Conservation (phyloP, 2,888 invertebrate species). For the Agrilus biguttatus region DNA sequence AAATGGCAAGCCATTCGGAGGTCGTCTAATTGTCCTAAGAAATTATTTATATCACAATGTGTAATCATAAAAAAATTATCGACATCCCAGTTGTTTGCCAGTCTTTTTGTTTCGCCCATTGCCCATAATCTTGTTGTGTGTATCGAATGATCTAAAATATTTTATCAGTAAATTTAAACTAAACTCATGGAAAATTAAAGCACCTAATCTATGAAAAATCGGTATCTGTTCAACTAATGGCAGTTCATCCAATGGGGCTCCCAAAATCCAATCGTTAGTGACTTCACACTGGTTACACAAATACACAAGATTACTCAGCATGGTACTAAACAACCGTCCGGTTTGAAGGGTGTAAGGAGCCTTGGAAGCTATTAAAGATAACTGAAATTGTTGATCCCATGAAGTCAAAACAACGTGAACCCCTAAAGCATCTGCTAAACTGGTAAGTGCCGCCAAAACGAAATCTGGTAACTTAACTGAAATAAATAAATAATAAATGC, state of each 20-base stretch:
- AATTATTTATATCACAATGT: conserved; percentile 48
- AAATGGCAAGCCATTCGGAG: conserved; percentile 48
- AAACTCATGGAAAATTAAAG: not conserved
- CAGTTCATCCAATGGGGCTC: conserved; percentile 58
- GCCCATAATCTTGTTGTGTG: conserved; percentile 71
- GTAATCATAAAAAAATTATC: conserved; percentile 56
- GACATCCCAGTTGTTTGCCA: conserved; percentile 63
- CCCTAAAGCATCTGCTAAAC: conserved; percentile 62
- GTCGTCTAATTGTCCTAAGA: conserved; percentile 41
- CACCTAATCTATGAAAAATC: conserved; percentile 54
- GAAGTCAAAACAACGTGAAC: conserved; percentile 65
- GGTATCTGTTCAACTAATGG: conserved; percentile 76
- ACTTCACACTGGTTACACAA: conserved; percentile 65
- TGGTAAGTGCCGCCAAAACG: conserved; percentile 55
- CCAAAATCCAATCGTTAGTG: conserved; percentile 53
- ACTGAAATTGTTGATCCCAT: conserved; percentile 57
- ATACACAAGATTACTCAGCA: conserved; percentile 54
- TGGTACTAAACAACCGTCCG: conserved; percentile 39
- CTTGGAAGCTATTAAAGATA: conserved; percentile 36
- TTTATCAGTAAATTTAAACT: not conserved
- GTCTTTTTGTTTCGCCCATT: conserved; percentile 51
- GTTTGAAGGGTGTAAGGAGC: conserved; percentile 19
- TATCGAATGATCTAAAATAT: conserved; percentile 53
- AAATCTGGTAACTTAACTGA: conserved; percentile 48
- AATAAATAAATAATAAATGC: conserved; percentile 6